These are phyloP conservation scores for Clitarchus hookeri DNA, from an alignment of 2,888 invertebrate genomes.

Conservation along the genomic window DNA sequence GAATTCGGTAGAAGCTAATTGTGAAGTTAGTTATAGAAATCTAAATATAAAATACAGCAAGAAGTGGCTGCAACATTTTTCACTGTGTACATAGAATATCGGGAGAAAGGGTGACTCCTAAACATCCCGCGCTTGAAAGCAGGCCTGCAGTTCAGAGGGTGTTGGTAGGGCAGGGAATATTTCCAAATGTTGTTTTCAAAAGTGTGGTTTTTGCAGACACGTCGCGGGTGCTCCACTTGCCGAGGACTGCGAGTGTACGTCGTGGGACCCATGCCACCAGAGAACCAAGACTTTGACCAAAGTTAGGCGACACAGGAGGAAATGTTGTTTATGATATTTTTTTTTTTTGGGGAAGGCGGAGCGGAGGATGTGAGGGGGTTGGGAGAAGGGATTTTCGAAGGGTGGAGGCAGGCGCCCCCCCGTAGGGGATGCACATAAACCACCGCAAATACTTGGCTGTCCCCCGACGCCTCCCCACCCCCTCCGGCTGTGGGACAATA, in stretches of 20 bases:
- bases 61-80: too few species aligned
- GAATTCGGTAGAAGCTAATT: too few species aligned
- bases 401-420: background rate
- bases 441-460: conserved; percentile 6
- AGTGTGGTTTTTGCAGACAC: background rate
- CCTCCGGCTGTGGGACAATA: background rate
- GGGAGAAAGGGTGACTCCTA: too few species aligned
- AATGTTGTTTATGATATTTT: background rate
- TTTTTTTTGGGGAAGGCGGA: background rate
- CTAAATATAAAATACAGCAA: too few species aligned
- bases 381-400: background rate
- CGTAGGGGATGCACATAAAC: background rate
- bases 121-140: too few species aligned
- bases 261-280: background rate
- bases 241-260: background rate
- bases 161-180: too few species aligned
- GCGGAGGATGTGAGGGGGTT: background rate
- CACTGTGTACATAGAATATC: too few species aligned
- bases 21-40: too few species aligned
- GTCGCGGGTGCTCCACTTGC: background rate
- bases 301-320: background rate
- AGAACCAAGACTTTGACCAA: too few species aligned
- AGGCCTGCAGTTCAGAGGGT: too few species aligned
- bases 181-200: too few species aligned
- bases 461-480: background rate